Evolutionary conservation across 2,888 invertebrate species (phyloP), one percentile per base, ranked within the genome.

Genomic region (Tromatobia lineatoria): DNA sequence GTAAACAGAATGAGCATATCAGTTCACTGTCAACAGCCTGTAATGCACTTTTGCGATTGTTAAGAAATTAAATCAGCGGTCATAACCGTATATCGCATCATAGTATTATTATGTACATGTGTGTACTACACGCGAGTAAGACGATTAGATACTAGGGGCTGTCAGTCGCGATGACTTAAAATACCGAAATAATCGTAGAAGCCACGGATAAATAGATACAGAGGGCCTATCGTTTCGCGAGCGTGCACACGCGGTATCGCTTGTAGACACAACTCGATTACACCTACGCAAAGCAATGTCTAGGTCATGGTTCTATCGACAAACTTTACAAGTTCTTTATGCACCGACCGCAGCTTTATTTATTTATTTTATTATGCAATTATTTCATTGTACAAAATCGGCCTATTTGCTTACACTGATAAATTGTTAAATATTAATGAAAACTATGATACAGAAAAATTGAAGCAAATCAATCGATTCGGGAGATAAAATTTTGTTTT

Each of bases 291-390:
- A 88, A 88, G 87, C 88, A 86, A 89, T 90, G 89, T 85, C 92
- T 92, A 91, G 93, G 93, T 93, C 93, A 92, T 86, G 92, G 91
- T 89, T 88, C 69, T 76, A 85, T 87, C 85, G 67, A 66, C 67
- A 42, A 80, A 57, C 61, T 47, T 71, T 54, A 38, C 34, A 57
- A 61, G 25, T 29, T 54, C 7, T 13, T 59, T 59, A 25, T n/a
- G 15, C 23, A 64, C 47, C 47, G 34, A 50, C 18, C 29, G 20
- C 23, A 42, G 15, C 3, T 64, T 50, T 50, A 29, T 38, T 52
- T 34, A 20, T 42, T 64, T 50, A 3, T 67, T 67, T 13, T 13
- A 57, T 57, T 20, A 54, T 54, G 13, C 25, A 25, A 13, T 3
- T 25, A 11, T 13, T 10, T 54, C 13, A 20, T 54, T 23, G 4